Evolutionary conservation across 1,140 invertebrate species (phyloP).

Genomic region (Latrodectus geometricus): DNA sequence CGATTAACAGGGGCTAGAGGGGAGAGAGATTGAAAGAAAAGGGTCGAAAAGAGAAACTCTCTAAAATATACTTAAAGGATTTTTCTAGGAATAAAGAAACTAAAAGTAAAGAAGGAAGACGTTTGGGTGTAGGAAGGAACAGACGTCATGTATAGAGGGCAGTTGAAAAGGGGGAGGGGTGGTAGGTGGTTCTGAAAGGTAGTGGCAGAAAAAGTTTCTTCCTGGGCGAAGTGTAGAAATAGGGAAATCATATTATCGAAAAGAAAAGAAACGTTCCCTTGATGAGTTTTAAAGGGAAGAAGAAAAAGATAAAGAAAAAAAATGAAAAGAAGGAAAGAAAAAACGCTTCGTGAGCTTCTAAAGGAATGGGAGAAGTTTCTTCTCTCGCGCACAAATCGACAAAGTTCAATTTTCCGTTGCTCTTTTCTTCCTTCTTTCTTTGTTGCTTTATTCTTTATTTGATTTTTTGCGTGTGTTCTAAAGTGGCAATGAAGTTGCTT

Average conservation of each 20-base stretch:
- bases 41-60: not conserved
- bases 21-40: not conserved
- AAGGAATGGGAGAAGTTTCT: constrained; percentile 49
- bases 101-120: constrained; percentile 16
- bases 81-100: constrained; percentile 47
- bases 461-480: constrained; percentile 47
- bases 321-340: constrained; percentile 35
- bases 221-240: constrained; percentile 49
- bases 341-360: not conserved
- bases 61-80: constrained; percentile 54
- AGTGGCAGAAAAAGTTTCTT: constrained; percentile 43
- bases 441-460: not conserved
- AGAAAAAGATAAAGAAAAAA: constrained; percentile 7
- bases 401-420: constrained; percentile 60
- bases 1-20: constrained; percentile 20
- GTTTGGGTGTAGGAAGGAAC: not conserved
- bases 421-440: constrained; percentile 16
- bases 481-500: constrained; percentile 54
- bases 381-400: constrained; percentile 42
- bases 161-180: not conserved
- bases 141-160: constrained; percentile 1
- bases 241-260: constrained; percentile 60
- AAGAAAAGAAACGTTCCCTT: constrained; percentile 54
- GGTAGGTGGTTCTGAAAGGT: not conserved
- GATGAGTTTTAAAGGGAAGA: constrained; percentile 57